Evolutionary conservation across 2,797 vertebrate species (phyloP).

Genomic region (Leptoclinus maculatus): DNA sequence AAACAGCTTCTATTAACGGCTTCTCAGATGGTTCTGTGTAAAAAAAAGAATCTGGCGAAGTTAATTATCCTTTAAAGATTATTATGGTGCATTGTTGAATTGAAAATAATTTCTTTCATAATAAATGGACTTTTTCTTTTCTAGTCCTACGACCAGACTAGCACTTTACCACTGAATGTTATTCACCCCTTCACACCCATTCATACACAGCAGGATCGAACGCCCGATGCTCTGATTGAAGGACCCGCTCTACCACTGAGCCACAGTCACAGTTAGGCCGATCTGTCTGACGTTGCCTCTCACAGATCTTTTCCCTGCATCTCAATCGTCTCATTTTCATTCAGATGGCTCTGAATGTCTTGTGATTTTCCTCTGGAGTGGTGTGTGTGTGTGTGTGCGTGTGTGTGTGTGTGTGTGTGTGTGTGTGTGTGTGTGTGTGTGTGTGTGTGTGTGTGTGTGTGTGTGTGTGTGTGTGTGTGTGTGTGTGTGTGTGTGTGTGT

Average conservation of each 20-base stretch:
- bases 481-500: slow-evolving; percentile 9
- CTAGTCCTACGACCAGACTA: no score
- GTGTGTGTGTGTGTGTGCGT: neutral
- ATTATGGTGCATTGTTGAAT: neutral
- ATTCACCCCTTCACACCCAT: neutral
- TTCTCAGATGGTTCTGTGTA: no score
- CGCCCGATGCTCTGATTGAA: neutral
- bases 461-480: neutral
- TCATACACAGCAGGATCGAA: neutral
- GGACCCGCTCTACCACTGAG: neutral
- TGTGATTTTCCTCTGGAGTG: slow-evolving; percentile 18
- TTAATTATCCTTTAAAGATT: neutral
- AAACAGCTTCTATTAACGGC: no score
- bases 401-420: neutral
- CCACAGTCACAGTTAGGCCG: slow-evolving; percentile 4
- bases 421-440: neutral
- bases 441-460: slow-evolving; percentile 8
- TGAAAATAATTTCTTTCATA: neutral
- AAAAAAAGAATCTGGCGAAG: no score
- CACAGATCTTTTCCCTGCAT: neutral
- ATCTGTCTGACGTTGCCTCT: neutral
- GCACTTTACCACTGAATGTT: no score
- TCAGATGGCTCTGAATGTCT: slow-evolving; percentile 14
- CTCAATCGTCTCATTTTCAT: slow-evolving; percentile 32
- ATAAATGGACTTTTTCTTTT: neutral